Evolutionary conservation across 2,797 vertebrate genomes (phyloP).

Genomic region (Parotocinclus haroldoi): DNA sequence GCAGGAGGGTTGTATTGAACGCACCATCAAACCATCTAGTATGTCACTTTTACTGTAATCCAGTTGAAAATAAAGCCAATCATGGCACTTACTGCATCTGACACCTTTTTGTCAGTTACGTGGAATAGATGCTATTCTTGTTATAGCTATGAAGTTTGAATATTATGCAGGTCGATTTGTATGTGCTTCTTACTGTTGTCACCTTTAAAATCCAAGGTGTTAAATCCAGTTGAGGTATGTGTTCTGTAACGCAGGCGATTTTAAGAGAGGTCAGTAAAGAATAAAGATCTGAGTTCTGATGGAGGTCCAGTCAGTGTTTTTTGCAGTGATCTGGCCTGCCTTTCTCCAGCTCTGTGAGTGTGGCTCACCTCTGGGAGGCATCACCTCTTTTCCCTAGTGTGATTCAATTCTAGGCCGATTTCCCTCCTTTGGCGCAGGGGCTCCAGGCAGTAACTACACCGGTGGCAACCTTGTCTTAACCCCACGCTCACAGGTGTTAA

Average conservation of each 20-base stretch:
- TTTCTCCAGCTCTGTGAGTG: conserved; percentile 30
- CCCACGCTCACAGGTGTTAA: conserved; percentile 77
- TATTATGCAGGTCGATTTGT: too few species aligned
- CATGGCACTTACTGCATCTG: conserved; percentile 13
- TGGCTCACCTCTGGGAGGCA: conserved; percentile 43
- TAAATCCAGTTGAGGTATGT: neutral
- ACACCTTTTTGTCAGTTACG: neutral
- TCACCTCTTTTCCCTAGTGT: conserved; percentile 50
- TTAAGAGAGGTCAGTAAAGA: conserved; percentile 22
- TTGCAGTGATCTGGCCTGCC: conserved; percentile 26
- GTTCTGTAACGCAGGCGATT: conserved; percentile 2
- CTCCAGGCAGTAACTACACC: conserved; percentile 74
- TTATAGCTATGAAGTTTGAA: too few species aligned
- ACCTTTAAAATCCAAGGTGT: neutral
- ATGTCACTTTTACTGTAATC: conserved; percentile 39
- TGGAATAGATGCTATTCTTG: too few species aligned
- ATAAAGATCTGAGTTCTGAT: conserved; percentile 23
- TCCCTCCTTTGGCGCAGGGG: conserved; percentile 59
- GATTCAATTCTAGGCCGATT: conserved; percentile 75
- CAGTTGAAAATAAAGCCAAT: conserved; percentile 26
- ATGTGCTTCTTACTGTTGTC: too few species aligned
- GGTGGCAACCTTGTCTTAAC: conserved; percentile 78
- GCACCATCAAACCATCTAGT: conserved; percentile 35
- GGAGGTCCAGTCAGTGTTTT: conserved; percentile 20
- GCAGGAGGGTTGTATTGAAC: conserved; percentile 24